Conservation (phyloP, 23 tunicate genomes). For the Oikopleura dioica region DNA sequence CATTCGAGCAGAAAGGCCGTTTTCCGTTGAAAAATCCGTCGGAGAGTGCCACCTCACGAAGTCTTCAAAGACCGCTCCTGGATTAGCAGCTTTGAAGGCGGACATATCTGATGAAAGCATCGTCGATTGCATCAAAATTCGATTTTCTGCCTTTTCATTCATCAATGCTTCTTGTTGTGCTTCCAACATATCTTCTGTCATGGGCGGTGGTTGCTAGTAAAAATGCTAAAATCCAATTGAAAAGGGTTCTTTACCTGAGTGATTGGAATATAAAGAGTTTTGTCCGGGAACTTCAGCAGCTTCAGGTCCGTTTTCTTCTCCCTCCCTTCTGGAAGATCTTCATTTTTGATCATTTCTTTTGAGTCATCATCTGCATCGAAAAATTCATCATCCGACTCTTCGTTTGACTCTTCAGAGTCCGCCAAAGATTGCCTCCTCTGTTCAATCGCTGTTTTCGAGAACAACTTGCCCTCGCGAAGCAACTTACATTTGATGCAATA, state of each 20-base stretch:
- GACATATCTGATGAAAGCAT: constrained; percentile 57
- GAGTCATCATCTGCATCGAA: constrained; percentile 25
- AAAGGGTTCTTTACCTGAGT: too few species aligned
- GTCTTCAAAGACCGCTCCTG: constrained; percentile 64
- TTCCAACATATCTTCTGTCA: constrained; percentile 65
- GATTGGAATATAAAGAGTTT: constrained; percentile 40
- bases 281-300: constrained; percentile 19
- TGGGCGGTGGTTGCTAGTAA: constrained; percentile 36
- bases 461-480: too few species aligned
- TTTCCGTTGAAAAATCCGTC: constrained; percentile 32
- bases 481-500: neutral
- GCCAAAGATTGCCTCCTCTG: too few species aligned
- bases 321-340: constrained; percentile 28
- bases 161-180: constrained; percentile 71
- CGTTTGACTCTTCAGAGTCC: neutral
- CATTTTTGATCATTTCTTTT: neutral
- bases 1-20: constrained; percentile 42
- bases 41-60: constrained; percentile 96
- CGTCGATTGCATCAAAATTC: constrained; percentile 69
- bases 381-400: constrained; percentile 37
- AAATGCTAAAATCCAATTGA: too few species aligned
- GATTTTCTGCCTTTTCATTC: constrained; percentile 41
- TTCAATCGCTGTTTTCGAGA: too few species aligned
- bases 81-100: constrained; percentile 85
- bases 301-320: constrained; percentile 16